These are phyloP conservation scores for Cephonodes hylas DNA, from an alignment of 2,888 invertebrate species.

Conservation along the genomic window DNA sequence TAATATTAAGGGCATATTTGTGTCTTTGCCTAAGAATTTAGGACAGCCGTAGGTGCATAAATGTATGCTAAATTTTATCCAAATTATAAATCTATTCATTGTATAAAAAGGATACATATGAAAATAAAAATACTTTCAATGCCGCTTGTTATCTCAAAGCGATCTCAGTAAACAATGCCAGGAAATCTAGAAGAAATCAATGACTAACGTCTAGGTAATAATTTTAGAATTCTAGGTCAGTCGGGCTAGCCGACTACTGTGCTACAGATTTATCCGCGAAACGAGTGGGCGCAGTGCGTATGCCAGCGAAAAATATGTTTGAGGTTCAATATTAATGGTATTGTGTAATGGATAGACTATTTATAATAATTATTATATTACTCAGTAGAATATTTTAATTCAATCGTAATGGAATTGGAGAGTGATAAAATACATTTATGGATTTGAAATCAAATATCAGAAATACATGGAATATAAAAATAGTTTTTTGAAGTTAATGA, in stretches of 20 bases:
- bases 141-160: background rate
- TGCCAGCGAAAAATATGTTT: conserved; percentile 4
- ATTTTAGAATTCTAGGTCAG: conserved; percentile 37
- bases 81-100: too few species aligned
- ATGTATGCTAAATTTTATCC: too few species aligned
- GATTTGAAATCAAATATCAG: too few species aligned
- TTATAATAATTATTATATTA: background rate
- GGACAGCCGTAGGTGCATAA: too few species aligned
- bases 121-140: background rate
- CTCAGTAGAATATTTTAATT: background rate
- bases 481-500: too few species aligned
- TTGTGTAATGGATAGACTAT: background rate
- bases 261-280: conserved; percentile 21
- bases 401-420: background rate
- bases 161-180: conserved; percentile 23
- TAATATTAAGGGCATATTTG: too few species aligned
- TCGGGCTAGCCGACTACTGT: conserved; percentile 29
- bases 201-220: conserved; percentile 30
- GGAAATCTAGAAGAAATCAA: conserved; percentile 31
- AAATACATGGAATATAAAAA: too few species aligned
- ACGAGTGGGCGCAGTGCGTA: conserved; percentile 4
- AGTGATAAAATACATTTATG: too few species aligned
- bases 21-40: too few species aligned
- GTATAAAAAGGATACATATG: background rate
- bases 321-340: background rate